phyloP scores from a whole-genome alignment of 2,113 vertebrate species.

The Actenoides lindsayi region DNA sequence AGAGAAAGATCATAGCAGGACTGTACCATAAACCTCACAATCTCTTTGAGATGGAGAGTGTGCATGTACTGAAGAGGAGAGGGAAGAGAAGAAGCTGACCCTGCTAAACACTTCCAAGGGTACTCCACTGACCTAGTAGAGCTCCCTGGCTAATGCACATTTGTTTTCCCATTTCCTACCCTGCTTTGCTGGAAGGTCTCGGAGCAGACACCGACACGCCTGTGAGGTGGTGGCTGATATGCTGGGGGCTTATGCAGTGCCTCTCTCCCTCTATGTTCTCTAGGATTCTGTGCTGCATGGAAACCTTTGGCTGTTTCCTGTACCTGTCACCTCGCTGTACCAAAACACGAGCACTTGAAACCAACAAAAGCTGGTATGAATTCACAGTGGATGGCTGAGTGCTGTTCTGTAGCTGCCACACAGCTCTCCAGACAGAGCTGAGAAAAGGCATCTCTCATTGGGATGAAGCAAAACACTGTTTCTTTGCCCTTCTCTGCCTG shows the following conservation, averaged over 20 bases:
- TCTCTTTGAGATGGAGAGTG: not conserved
- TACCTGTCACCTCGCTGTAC: not conserved
- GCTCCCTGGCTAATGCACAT: not conserved
- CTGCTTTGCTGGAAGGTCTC: not conserved
- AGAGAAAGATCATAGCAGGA: not conserved
- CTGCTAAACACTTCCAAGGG: not conserved
- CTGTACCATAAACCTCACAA: not conserved
- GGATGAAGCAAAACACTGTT: not conserved
- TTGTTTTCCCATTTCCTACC: not conserved
- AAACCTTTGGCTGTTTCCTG: not conserved
- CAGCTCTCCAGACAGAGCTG: not conserved
- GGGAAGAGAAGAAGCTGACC: not conserved
- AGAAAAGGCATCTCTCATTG: not conserved
- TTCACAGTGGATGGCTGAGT: not conserved
- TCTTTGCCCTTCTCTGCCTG: not conserved
- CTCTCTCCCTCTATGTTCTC: not conserved
- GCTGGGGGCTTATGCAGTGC: not conserved
- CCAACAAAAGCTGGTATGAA: not conserved
- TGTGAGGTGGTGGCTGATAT: not conserved
- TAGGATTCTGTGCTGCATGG: not conserved
- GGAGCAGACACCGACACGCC: not conserved
- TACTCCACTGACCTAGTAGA: not conserved
- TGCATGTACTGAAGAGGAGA: not conserved
- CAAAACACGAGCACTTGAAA: not conserved
- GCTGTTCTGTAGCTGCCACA: not conserved